phyloP scores from a whole-genome alignment of 2,113 vertebrate genomes.

The Corythoichthys haematopterus region DNA sequence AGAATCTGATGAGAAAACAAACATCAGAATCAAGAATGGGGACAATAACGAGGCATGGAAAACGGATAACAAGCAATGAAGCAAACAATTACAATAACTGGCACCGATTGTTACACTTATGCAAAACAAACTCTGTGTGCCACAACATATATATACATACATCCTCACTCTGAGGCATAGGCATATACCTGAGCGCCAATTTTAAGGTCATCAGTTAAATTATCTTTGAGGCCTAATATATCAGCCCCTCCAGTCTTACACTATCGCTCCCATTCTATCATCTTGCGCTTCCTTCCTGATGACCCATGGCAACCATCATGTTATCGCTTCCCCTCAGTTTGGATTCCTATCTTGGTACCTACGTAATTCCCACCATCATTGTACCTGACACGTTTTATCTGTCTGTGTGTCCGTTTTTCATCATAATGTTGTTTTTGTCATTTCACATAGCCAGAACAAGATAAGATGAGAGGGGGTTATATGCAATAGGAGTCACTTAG shows the following conservation, averaged over 20 bases:
- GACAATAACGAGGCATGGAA: background rate
- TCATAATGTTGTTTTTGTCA: conserved; percentile 40
- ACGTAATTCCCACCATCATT: conserved; percentile 19
- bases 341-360: conserved; percentile 32
- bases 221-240: conserved; percentile 65
- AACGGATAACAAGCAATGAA: conserved; percentile 2
- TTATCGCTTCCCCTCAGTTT: conserved; percentile 46
- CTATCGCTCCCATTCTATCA: conserved; percentile 52
- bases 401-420: conserved; percentile 41
- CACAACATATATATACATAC: conserved; percentile 27
- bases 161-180: conserved; percentile 28
- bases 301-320: conserved; percentile 45
- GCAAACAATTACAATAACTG: conserved; percentile 6
- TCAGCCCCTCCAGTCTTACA: conserved; percentile 36
- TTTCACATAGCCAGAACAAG: conserved; percentile 30
- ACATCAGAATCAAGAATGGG: background rate
- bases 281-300: conserved; percentile 20
- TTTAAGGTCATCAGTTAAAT: conserved; percentile 72
- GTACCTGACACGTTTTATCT: conserved; percentile 11
- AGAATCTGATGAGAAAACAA: conserved; percentile 35
- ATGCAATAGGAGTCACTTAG: background rate
- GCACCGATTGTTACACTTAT: conserved; percentile 6
- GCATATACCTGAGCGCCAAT: conserved; percentile 54
- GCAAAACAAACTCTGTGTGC: conserved; percentile 3
- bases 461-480: background rate